Base-by-base conservation (phyloP, 2,888 invertebrate genomes). In the Andrena hattorfiana region DNA sequence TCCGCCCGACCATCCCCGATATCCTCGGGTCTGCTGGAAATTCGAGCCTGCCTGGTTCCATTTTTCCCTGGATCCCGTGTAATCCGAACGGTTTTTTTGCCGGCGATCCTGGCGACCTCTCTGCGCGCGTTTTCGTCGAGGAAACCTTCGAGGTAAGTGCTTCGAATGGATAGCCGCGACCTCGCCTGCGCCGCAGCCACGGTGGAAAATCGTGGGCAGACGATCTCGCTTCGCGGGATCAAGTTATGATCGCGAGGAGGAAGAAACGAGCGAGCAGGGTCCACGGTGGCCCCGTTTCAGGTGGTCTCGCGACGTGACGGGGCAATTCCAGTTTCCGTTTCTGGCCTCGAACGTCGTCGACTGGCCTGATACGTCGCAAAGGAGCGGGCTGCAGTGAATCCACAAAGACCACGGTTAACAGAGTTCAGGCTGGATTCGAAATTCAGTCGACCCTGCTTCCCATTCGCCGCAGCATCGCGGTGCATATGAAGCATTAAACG, bases 11-110 rank as follows among this genome's bases (percentile, higher is more conserved):
- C 26, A 26, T 66, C 13, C 23, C 23, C 30, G 23, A 26, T 10
- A 56, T 23, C 23, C 20, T 56, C 10, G 13, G 4, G 42, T 35
- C 20, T 1, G 13, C 23, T 35, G 54, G 78, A 67, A 80, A 80
- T 48, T 71, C 80, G 70, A 80, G n/a, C 26, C 54, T 20, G 23
- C 42, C 48, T 20, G 70, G 78, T 62, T 77, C 64, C 63, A 35
- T 63, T 28, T n/a, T 59, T 42, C 42, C 42, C 42, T 5, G 42
- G 42, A 42, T 42, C 42, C 42, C 42, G 42, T 42, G 42, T 42
- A 42, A 42, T 42, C 42, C 42, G 42, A 42, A 42, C 42, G 16
- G 16, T 32, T 42, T 42, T 42, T 42, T 42, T 42, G 42, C 42
- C 42, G 42, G 1, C 0, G 42, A 42, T 42, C 42, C 13, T 0